phyloP scores from a whole-genome alignment of 2,113 vertebrate species.

The Pseudopodoces humilis region DNA sequence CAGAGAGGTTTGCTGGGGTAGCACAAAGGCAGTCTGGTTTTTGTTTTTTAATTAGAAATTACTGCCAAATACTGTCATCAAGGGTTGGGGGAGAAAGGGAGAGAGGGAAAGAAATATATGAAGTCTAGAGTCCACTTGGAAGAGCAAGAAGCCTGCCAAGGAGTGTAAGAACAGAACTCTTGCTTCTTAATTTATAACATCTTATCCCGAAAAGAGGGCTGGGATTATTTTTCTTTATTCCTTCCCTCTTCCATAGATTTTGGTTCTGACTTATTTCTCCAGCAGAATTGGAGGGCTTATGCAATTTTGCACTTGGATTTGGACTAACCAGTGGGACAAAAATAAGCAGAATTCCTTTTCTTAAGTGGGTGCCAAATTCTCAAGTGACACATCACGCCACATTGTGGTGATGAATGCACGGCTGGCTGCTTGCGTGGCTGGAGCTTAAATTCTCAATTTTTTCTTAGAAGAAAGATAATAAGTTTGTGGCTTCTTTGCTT shows the following conservation, averaged over 20 bases:
- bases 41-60: conserved; percentile 48
- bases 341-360: conserved; percentile 66
- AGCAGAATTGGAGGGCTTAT: conserved; percentile 34
- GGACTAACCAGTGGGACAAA: conserved; percentile 36
- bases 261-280: conserved; percentile 13
- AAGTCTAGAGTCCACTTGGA: conserved; percentile 30
- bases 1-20: conserved; percentile 47
- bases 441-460: background rate
- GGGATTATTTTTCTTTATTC: background rate
- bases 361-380: conserved; percentile 30
- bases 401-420: background rate
- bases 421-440: background rate
- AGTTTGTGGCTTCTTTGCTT: background rate
- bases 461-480: background rate
- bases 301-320: conserved; percentile 56
- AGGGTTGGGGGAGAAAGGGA: background rate
- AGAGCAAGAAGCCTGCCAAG: conserved; percentile 5
- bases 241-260: background rate
- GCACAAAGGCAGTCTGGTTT: conserved; percentile 48
- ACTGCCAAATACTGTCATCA: conserved; percentile 61
- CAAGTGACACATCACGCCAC: conserved; percentile 32
- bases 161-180: background rate
- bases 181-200: background rate
- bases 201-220: conserved; percentile 13
- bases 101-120: background rate